These are phyloP conservation scores for Paratilapia polleni DNA, from an alignment of 2,113 vertebrate genomes.

Conservation along the genomic window DNA sequence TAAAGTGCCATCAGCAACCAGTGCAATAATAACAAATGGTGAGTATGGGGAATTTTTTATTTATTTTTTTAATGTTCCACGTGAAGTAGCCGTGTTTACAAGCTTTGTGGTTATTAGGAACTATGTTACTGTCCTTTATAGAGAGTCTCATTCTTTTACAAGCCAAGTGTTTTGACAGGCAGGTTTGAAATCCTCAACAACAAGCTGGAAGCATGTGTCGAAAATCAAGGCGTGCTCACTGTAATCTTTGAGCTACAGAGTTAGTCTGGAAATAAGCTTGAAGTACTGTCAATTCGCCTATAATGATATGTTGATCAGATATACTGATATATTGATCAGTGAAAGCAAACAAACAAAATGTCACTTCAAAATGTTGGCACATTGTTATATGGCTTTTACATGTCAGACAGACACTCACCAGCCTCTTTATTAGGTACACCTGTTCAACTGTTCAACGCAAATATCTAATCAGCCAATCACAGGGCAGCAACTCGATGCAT, in stretches of 20 bases:
- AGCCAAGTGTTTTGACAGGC: background rate
- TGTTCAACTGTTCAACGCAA: no score
- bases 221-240: background rate
- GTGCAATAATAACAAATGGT: constrained; percentile 84
- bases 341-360: background rate
- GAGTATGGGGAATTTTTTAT: constrained; percentile 42
- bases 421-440: no score
- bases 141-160: background rate
- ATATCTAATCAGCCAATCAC: no score
- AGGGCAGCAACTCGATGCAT: no score
- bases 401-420: background rate
- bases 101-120: background rate
- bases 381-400: background rate
- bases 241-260: background rate
- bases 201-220: background rate
- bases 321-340: background rate
- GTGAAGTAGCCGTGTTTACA: background rate
- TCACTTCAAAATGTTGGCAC: background rate
- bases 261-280: background rate
- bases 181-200: background rate
- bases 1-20: constrained; percentile 82
- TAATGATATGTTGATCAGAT: background rate
- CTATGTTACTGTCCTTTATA: background rate
- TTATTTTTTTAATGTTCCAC: background rate
- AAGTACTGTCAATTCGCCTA: background rate